Evolutionary conservation across 2,888 invertebrate species (phyloP), one percentile per base, ranked within the genome.

Genomic region (Xanthia icteritia): DNA sequence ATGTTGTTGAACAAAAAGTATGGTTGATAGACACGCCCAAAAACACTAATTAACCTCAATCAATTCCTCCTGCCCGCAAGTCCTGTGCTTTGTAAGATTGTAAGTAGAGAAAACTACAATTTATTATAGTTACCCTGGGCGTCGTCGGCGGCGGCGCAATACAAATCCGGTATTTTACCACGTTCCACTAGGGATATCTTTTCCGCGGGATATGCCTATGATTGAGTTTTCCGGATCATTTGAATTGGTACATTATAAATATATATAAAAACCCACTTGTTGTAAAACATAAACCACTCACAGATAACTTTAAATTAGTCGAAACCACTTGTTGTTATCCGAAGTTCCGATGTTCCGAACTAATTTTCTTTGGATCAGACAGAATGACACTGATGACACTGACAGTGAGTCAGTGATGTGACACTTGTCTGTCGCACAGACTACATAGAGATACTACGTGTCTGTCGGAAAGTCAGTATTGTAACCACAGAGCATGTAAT

Each of bases 11-110:
- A 2, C 13, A 48, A 45, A 58, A 60, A 23, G 8, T 17, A n/a
- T 60, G 11, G 17, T 45, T 23, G 5, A 23, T 31, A 5, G 73
- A 48, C 64, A 83, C 79, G 39, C 73, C 83, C 64, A 48, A 36
- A 42, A 66, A 27, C 45, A 78, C 31, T 61, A 78, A 81, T 83
- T 78, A 69, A 65, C 27, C 54, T 61, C 68, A 83, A 79, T 81
- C 27, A 65, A 78, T 45, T n/a, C 31, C 15, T 31, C 13, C 23
- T 31, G 58, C 36, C 31, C 27, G 48, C n/a, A 36, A 73, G 73
- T 36, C 17, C 1, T 13, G n/a, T 27, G n/a, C 61, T 15, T 20
- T 51, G 5, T 78, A 79, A 31, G 23, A 54, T 17, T 51, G 23
- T 63, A 64, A 74, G 64, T 27, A 64, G 9, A 56, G 15, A 67